These are phyloP conservation scores for Pseudeuparius sepicola DNA, from an alignment of 2,888 invertebrate genomes.

Conservation along the genomic window DNA sequence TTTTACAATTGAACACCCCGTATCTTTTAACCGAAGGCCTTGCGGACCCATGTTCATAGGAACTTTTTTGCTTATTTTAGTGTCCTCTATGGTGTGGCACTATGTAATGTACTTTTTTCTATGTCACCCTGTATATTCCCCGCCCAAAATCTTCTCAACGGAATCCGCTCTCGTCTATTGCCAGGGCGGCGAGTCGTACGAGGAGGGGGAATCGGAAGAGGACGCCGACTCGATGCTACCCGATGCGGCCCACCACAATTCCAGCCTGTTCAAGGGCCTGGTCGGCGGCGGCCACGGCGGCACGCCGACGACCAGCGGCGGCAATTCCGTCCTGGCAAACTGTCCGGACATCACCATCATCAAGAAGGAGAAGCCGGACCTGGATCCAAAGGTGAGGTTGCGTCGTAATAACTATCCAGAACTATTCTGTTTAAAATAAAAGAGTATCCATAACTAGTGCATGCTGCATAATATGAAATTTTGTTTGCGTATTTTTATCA, in stretches of 20 bases:
- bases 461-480: neutral
- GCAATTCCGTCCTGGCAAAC: constrained; percentile 40
- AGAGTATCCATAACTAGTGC: neutral
- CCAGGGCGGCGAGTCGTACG: constrained; percentile 38
- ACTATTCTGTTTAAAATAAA: constrained; percentile 20
- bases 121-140: too few species aligned
- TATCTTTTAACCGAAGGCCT: too few species aligned
- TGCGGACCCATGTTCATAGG: too few species aligned
- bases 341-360: constrained; percentile 52
- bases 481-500: too few species aligned
- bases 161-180: too few species aligned
- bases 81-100: too few species aligned
- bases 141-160: too few species aligned
- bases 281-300: constrained; percentile 11
- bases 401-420: constrained; percentile 23
- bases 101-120: too few species aligned
- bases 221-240: constrained; percentile 42
- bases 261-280: constrained; percentile 32
- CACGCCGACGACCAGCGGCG: constrained; percentile 6
- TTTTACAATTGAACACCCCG: too few species aligned
- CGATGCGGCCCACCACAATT: constrained; percentile 37
- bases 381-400: too few species aligned
- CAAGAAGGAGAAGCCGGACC: constrained; percentile 46
- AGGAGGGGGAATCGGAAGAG: constrained; percentile 39
- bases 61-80: too few species aligned